These are phyloP conservation scores for Myiopsitta monachus DNA, from an alignment of 2,113 vertebrate genomes.

Conservation along the genomic window DNA sequence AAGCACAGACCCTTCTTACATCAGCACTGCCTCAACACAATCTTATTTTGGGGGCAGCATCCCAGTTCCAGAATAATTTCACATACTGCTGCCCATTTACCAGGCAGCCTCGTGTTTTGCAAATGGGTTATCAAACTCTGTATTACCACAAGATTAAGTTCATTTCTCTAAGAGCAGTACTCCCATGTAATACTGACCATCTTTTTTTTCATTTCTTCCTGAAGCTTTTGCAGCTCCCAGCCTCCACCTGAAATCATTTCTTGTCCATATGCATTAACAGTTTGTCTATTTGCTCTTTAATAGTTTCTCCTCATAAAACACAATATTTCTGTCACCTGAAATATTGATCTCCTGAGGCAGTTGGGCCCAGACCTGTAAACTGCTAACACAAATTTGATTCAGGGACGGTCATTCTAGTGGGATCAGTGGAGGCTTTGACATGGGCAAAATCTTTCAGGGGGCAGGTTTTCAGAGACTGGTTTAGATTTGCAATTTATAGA, in stretches of 20 bases:
- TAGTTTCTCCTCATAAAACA: background rate
- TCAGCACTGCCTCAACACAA: background rate
- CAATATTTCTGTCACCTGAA: background rate
- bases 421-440: background rate
- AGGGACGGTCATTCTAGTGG: background rate
- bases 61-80: background rate
- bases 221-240: background rate
- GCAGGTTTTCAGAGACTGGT: background rate
- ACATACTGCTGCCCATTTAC: fast-evolving
- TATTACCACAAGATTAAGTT: background rate
- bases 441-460: background rate
- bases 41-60: fast-evolving
- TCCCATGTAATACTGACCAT: background rate
- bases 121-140: background rate
- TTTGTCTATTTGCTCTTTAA: background rate
- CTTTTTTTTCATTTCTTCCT: background rate
- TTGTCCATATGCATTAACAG: background rate
- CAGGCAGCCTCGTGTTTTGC: background rate
- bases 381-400: conserved; percentile 3
- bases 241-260: background rate
- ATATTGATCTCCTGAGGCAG: background rate
- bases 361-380: background rate
- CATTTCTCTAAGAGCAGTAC: background rate
- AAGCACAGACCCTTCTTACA: background rate
- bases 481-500: background rate